A percentile compares a stretch with the other conserved stretches of the same genome.
Conservation (phyloP, 2,888 invertebrate genomes). For the Habroteleia sp. region DNA sequence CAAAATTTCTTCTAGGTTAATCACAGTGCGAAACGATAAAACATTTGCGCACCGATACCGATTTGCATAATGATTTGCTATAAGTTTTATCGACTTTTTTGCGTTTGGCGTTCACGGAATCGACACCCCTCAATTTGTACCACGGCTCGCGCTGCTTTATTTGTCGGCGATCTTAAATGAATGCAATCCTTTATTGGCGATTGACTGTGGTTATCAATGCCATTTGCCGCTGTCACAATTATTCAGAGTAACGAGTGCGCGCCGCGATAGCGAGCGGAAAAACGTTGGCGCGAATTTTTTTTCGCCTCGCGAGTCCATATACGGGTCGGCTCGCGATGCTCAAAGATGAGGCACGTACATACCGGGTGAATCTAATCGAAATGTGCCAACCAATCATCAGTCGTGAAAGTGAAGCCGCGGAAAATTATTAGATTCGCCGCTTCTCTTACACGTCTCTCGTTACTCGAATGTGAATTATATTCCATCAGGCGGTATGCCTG, state of each 20-base stretch:
- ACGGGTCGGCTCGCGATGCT: slow-evolving; percentile 19
- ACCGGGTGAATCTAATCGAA: slow-evolving; percentile 58
- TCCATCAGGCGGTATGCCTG: slow-evolving; percentile 29
- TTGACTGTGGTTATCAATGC: slow-evolving; percentile 45
- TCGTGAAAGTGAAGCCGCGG: slow-evolving; percentile 74
- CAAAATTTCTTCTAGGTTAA: too few species aligned
- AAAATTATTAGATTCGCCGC: slow-evolving; percentile 69
- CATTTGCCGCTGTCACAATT: slow-evolving; percentile 44
- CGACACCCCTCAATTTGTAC: slow-evolving; percentile 45
- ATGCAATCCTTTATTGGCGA: slow-evolving; percentile 44
- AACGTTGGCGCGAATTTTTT: slow-evolving; percentile 2
- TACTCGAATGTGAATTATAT: slow-evolving; percentile 40
- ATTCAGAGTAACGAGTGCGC: slow-evolving; percentile 21
- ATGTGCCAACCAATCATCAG: slow-evolving; percentile 73
- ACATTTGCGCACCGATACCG: background rate
- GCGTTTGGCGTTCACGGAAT: slow-evolving; percentile 19
- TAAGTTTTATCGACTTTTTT: background rate
- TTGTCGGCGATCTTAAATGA: slow-evolving; percentile 20
- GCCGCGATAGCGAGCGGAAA: slow-evolving; percentile 15
- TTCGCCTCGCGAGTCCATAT: slow-evolving; percentile 21
- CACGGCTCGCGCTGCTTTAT: slow-evolving; percentile 11
- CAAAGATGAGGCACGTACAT: slow-evolving; percentile 53
- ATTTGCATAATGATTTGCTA: slow-evolving; percentile 36
- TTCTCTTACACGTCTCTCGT: slow-evolving; percentile 43
- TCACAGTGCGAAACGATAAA: slow-evolving; percentile 22